Conservation (phyloP, 1,140 invertebrate genomes). For the Cydia fagiglandana region DNA sequence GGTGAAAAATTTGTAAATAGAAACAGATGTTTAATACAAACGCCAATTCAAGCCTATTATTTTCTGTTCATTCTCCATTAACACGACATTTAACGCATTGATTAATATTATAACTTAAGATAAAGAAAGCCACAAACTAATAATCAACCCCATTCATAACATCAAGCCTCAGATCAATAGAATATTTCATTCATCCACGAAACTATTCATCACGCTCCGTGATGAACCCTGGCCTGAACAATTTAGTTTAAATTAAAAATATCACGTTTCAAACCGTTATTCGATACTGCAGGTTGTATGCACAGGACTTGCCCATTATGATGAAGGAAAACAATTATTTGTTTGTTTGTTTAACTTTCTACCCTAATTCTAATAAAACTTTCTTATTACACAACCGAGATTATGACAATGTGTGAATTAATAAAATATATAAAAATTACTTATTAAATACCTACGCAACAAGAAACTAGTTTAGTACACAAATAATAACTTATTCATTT, state of each 20-base stretch:
- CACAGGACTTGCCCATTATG: neutral
- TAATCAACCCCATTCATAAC: constrained; percentile 1
- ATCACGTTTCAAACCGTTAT: constrained; percentile 27
- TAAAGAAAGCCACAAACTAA: neutral
- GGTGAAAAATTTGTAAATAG: too few relatives aligned
- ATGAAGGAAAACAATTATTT: neutral
- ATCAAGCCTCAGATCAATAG: neutral
- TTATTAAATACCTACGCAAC: too few relatives aligned
- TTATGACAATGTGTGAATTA: too few relatives aligned
- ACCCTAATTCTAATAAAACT: too few relatives aligned
- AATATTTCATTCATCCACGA: neutral
- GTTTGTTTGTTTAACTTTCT: constrained; percentile 2
- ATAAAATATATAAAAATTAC: too few relatives aligned
- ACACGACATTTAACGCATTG: too few relatives aligned
- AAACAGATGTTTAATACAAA: too few relatives aligned
- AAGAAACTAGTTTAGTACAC: too few relatives aligned
- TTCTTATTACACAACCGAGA: too few relatives aligned
- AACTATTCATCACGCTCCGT: neutral
- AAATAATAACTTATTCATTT: too few relatives aligned
- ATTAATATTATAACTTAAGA: neutral
- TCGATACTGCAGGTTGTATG: constrained; percentile 11
- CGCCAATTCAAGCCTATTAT: neutral
- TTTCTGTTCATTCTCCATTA: neutral
- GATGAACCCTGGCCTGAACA: constrained; percentile 15
- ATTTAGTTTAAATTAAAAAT: constrained; percentile 31